Base-by-base conservation (phyloP, 2,113 vertebrate species). In the Nettapus auritus region DNA sequence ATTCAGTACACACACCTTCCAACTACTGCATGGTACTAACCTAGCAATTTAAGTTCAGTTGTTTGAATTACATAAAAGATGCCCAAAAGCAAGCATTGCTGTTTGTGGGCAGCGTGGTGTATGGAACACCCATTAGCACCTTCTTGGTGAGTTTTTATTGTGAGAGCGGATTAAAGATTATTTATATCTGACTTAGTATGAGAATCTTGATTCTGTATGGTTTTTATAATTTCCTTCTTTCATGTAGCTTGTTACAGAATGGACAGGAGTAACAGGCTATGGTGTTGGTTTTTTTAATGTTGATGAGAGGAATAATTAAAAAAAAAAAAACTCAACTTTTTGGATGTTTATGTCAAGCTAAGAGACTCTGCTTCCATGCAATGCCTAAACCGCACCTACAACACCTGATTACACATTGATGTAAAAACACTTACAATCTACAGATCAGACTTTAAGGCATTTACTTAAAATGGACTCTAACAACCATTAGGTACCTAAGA, bases 321-420 rank as follows among this genome's bases (percentile, higher is more conserved):
- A 38, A 38, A 38, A 38, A 38, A 34, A 3, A 20, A 52, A 6
- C 26, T 13, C 8, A 26, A 1, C 12, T n/a, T 75, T 22, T 64
- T 67, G 9, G 28, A 20, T 55, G 8, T 52, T 53, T 52, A 20
- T 28, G 8, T 48, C 46, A 50, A 34, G n/a, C n/a, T 23, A 19
- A 67, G 55, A 62, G 31, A 13, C 26, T 59, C 74, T 86, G 59
- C 8, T 80, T 73, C 18, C 22, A 29, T 4, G 0, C 38, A 53
- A 25, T 33, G 21, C 42, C 22, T 60, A 11, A 86, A 55, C 36
- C 3, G 4, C 42, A 67, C 36, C 31, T 67, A 3, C 9, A 8
- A 55, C 31, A 29, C 11, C 36, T 67, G 68, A 0, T 81, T 28
- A 1, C 12, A 0, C 28, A 8, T 1, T 48, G 33, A 29, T 1